Evolutionary conservation across 2,888 invertebrate species (phyloP).

Genomic region (Meta bourneti): DNA sequence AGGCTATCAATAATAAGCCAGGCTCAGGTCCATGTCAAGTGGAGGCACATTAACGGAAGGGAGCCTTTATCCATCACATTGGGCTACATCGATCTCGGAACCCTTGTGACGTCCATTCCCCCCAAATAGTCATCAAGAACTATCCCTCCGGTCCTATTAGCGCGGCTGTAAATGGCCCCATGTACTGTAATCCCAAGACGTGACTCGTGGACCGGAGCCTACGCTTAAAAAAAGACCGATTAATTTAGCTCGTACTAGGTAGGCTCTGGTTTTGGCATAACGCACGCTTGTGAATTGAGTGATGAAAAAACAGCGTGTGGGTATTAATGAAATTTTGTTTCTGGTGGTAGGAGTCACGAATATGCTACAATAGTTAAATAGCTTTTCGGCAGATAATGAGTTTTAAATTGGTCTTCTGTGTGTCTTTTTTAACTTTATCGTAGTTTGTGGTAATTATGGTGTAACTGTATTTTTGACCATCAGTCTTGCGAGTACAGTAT

Average conservation of each 20-base stretch:
- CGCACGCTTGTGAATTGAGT: neutral
- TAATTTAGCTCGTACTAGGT: conserved; percentile 43
- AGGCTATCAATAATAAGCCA: conserved; percentile 56
- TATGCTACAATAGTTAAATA: too few species aligned
- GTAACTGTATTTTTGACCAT: too few species aligned
- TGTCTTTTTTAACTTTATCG: too few species aligned
- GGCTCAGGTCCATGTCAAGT: conserved; percentile 23
- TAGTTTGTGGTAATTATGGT: too few species aligned
- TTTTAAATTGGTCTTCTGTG: too few species aligned
- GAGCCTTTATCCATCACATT: conserved; percentile 53
- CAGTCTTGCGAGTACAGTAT: too few species aligned
- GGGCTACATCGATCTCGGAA: conserved; percentile 31
- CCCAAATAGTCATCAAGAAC: conserved; percentile 7
- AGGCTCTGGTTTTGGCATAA: conserved; percentile 5
- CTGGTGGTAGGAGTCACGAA: neutral
- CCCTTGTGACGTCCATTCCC: conserved; percentile 16
- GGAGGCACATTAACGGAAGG: conserved; percentile 18
- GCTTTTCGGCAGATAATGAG: too few species aligned
- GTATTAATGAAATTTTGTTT: neutral
- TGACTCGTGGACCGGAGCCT: conserved; percentile 27
- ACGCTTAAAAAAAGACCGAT: conserved; percentile 44
- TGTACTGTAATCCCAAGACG: conserved; percentile 49
- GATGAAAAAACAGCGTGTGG: neutral
- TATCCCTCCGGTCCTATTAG: conserved; percentile 59
- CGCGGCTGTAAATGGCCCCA: conserved; percentile 36